Evolutionary conservation across 2,113 vertebrate genomes (phyloP), one percentile per base, ranked within the genome.

Genomic region (Parotia lawesii): DNA sequence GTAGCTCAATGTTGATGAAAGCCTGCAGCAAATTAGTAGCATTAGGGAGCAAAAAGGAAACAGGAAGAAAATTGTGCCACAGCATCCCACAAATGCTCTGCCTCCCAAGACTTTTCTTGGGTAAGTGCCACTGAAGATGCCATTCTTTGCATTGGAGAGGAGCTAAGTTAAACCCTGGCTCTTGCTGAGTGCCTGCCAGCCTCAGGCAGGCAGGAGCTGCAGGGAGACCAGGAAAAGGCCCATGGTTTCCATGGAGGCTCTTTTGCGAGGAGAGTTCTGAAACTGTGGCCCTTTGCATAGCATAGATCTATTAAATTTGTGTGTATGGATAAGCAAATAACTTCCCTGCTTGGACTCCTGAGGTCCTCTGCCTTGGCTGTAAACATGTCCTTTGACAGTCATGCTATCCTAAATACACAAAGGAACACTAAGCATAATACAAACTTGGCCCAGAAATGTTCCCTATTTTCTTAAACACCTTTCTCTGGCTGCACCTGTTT

Each of bases 401-500:
- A 58, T 81, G 75, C 25, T 88, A 92, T 90, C 94, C 48, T 94
- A 83, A 94, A 93, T 56, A 81, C 45, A 65, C 51, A 51, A 88
- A 89, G 51, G 85, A 95, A 62, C 28, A 21, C 17, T 66, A 93
- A 83, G 23, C 50, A 3, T 12, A 81, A 77, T 47, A 48, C 18
- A 92, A 91, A 91, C 56, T 95, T 97, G 95, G 70, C 94, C 95
- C n/a, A 66, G 85, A 89, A 81, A 44, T 27, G 48, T 5, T 87
- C 48, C 6, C 66, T 94, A 20, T 96, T 96, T 96, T 93, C 86
- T 79, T 61, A 77, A 96, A 77, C 72, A 95, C 75, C 58, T 97
- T 86, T 94, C 64, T 86, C 48, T 66, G 80, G 69, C 44, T 75
- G 77, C 92, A 88, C 94, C 72, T 95, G 73, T 96, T 97, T 97